Percentiles rank a stretch among this genome's conserved stretches.
These are phyloP conservation scores for Carlito syrichta DNA, from an alignment of 2,113 vertebrate genomes.

Conservation along the genomic window DNA sequence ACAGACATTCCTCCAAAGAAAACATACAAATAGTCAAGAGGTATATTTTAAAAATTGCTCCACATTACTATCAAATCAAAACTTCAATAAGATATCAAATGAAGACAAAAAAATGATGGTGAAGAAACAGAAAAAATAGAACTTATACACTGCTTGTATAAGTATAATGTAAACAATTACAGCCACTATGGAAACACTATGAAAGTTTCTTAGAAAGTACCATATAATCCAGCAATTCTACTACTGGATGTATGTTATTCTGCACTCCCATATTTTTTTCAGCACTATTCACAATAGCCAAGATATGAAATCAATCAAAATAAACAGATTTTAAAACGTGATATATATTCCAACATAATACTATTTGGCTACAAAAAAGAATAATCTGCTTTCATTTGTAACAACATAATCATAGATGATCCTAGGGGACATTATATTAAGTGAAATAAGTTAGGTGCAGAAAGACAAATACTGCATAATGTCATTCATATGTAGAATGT, in stretches of 20 bases:
- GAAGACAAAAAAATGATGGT: too few relatives aligned
- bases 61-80: too few relatives aligned
- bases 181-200: too few relatives aligned
- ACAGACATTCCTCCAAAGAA: too few relatives aligned
- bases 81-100: too few relatives aligned
- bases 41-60: too few relatives aligned
- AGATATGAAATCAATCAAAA: background rate
- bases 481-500: background rate
- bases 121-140: too few relatives aligned
- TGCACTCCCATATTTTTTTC: background rate
- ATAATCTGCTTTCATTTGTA: background rate
- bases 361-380: background rate
- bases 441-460: background rate
- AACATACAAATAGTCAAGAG: too few relatives aligned
- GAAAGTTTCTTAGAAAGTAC: too few relatives aligned
- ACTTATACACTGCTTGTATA: too few relatives aligned
- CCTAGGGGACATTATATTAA: background rate
- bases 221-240: background rate
- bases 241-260: background rate
- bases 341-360: background rate
- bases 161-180: too few relatives aligned
- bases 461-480: background rate
- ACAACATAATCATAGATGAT: background rate
- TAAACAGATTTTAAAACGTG: too few relatives aligned
- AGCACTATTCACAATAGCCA: background rate